These are phyloP conservation scores for Oreotragus oreotragus DNA, from an alignment of 2,113 vertebrate species.

Conservation along the genomic window DNA sequence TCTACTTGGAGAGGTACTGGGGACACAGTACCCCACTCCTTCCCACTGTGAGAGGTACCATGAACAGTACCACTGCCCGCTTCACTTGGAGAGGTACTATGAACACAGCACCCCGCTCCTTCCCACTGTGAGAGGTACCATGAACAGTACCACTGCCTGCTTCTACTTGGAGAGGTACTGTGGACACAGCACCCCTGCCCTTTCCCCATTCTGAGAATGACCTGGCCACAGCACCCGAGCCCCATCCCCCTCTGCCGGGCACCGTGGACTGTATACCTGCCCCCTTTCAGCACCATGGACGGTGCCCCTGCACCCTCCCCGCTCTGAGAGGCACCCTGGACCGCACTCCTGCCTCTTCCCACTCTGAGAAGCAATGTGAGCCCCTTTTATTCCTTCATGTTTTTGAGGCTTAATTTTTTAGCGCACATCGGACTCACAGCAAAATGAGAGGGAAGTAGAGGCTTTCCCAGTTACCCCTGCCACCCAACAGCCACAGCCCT, in stretches of 20 bases:
- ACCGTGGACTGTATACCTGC: accelerated
- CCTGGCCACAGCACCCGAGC: background rate
- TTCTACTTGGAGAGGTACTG: background rate
- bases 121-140: background rate
- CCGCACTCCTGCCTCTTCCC: background rate
- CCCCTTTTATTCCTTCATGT: background rate
- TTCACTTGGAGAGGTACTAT: too few relatives aligned
- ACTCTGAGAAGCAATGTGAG: background rate
- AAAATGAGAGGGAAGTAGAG: background rate
- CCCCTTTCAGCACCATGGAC: background rate
- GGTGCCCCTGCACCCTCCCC: accelerated
- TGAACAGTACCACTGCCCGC: too few relatives aligned
- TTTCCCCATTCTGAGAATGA: background rate
- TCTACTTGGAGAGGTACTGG: too few relatives aligned
- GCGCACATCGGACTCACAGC: background rate
- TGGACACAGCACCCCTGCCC: background rate
- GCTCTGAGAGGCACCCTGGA: background rate
- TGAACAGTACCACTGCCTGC: background rate
- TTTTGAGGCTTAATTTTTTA: background rate
- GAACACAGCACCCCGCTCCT: too few relatives aligned
- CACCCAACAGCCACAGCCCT: background rate
- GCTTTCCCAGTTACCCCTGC: background rate
- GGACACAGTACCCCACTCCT: too few relatives aligned
- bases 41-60: too few relatives aligned
- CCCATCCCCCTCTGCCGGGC: background rate